A percentile compares a stretch with the other conserved stretches of the same genome.
Evolutionary conservation across 2,888 invertebrate species (phyloP).

Genomic region (Dascillus cervinus): DNA sequence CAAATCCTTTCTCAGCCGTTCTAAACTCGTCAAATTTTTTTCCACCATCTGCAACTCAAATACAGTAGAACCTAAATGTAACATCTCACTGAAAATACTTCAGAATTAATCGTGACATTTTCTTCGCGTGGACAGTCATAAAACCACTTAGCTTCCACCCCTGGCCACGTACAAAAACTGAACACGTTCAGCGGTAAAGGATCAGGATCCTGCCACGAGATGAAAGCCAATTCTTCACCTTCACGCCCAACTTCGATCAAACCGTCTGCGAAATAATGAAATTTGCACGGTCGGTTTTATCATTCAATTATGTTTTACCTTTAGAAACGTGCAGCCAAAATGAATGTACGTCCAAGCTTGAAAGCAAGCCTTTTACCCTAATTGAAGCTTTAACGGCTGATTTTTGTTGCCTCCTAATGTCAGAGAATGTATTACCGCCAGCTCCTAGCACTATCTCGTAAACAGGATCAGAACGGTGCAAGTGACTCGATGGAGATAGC

Average conservation of each 20-base stretch:
- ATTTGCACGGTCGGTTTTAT: no score
- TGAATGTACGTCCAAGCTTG: slow-evolving; percentile 52
- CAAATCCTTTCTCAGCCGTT: slow-evolving; percentile 48
- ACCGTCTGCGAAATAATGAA: slow-evolving; percentile 44
- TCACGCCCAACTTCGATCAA: slow-evolving; percentile 55
- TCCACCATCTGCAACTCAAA: slow-evolving; percentile 36
- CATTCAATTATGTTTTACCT: slow-evolving; percentile 38
- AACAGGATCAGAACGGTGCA: slow-evolving; percentile 47
- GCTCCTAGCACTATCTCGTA: slow-evolving; percentile 70
- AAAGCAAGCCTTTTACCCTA: slow-evolving; percentile 50
- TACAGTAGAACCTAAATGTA: background rate
- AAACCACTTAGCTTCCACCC: slow-evolving; percentile 58
- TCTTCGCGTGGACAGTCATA: slow-evolving; percentile 53
- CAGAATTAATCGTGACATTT: slow-evolving; percentile 26
- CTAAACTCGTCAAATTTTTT: slow-evolving; percentile 42
- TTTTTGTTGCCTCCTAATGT: slow-evolving; percentile 54
- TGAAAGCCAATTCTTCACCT: slow-evolving; percentile 51
- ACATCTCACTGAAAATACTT: slow-evolving; percentile 13
- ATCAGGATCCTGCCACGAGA: slow-evolving; percentile 52
- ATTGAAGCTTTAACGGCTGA: slow-evolving; percentile 50
- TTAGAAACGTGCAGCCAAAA: slow-evolving; percentile 57
- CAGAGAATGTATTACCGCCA: slow-evolving; percentile 62
- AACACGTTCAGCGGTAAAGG: slow-evolving; percentile 57
- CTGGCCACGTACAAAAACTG: slow-evolving; percentile 62
- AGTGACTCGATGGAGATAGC: slow-evolving; percentile 47